Evolutionary conservation across 2,888 invertebrate species (phyloP).

Genomic region (Hypsopygia costalis): DNA sequence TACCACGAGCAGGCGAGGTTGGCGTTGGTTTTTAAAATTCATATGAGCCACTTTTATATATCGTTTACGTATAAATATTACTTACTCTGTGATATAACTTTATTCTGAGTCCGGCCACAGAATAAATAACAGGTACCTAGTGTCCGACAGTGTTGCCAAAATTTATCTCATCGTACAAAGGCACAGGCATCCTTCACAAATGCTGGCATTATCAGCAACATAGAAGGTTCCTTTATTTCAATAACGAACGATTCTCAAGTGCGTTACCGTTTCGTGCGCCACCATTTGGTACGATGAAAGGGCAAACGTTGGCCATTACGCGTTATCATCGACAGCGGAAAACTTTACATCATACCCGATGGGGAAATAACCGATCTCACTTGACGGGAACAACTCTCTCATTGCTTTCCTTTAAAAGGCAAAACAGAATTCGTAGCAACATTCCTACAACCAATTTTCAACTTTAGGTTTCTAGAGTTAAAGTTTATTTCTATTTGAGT

Average conservation of each 20-base stretch:
- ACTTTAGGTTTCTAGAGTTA: not conserved
- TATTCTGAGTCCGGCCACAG: too few relatives aligned
- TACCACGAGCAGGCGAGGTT: too few relatives aligned
- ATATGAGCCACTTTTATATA: too few relatives aligned
- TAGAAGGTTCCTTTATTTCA: constrained; percentile 10
- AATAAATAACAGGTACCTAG: too few relatives aligned
- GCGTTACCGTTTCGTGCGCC: constrained; percentile 14
- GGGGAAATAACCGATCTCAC: constrained; percentile 70
- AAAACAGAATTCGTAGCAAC: constrained; percentile 10
- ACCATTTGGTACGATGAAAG: constrained; percentile 33
- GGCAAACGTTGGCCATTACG: constrained; percentile 51
- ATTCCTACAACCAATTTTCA: not conserved
- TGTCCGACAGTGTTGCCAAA: too few relatives aligned
- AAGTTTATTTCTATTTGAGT: not conserved
- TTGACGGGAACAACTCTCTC: constrained; percentile 55
- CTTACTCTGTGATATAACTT: too few relatives aligned
- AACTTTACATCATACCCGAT: constrained; percentile 69
- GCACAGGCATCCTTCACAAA: too few relatives aligned
- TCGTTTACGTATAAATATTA: too few relatives aligned
- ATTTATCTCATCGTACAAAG: too few relatives aligned
- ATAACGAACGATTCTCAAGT: constrained; percentile 5
- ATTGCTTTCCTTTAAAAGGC: constrained; percentile 39
- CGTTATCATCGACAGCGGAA: constrained; percentile 64
- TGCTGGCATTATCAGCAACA: too few relatives aligned
- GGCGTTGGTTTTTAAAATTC: too few relatives aligned